Conservation (phyloP, 2,797 vertebrate species). For the Dipus sagitta region DNA sequence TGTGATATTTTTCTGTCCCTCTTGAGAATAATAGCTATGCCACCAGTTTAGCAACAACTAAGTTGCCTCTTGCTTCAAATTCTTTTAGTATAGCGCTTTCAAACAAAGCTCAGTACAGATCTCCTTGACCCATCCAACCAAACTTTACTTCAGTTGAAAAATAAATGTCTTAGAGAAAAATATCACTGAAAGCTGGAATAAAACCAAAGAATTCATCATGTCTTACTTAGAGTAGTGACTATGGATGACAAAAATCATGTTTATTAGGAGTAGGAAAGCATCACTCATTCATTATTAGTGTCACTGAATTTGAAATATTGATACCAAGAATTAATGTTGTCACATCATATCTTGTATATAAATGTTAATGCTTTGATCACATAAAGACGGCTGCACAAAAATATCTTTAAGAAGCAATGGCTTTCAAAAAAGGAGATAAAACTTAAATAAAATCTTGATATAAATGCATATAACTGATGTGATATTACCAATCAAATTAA, state of each 20-base stretch:
- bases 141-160: neutral
- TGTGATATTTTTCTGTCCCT: neutral
- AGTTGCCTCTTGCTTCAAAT: neutral
- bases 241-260: neutral
- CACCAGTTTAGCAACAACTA: neutral
- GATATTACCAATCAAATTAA: neutral
- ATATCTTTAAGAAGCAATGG: neutral
- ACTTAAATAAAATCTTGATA: neutral
- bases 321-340: neutral
- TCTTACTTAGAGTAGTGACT: neutral
- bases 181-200: neutral
- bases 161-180: neutral
- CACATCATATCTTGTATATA: neutral
- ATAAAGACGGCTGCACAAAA: neutral
- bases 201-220: neutral
- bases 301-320: neutral
- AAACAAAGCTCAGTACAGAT: neutral
- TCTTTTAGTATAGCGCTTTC: neutral
- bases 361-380: neutral
- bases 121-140: neutral
- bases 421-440: neutral
- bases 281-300: neutral
- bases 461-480: neutral
- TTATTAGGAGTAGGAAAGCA: rapidly evolving
- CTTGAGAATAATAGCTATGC: neutral